Evolutionary conservation across 2,797 vertebrate species (phyloP), one percentile per base, ranked within the genome.

Genomic region (Gambusia yucatana): DNA sequence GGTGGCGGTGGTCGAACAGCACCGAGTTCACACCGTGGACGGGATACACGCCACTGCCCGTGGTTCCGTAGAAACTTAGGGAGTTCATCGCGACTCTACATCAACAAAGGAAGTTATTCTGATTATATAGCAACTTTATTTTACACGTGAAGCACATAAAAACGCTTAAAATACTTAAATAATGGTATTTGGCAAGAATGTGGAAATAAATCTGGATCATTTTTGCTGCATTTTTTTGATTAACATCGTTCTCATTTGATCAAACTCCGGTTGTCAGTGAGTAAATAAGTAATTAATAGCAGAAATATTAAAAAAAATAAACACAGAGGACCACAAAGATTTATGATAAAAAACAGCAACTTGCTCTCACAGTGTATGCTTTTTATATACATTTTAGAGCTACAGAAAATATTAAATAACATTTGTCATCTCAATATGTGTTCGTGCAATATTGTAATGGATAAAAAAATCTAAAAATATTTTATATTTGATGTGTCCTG

Each of bases 1-100:
- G 95, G 73, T 94, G 96, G 92, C 93, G 95, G 9, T 94, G 79
- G 74, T 95, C 94, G 41, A 93, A 91, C 74, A 95, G 84, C 80
- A 95, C 69, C 8, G 95, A 72, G 84, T 80, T 88, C 0, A 91
- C 81, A 0, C 89, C 77, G 65, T 92, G 95, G 22, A 94, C 75
- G 0, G 95, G 91, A 73, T 88, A 92, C 50, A 87, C 72, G 0
- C 41, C 77, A 0, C 77, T 59, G 46, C 82, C 33, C 72, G 92
- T 57, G 30, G 84, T 48, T 30, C 91, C 92, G 78, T 93, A 94
- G 80, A 95, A 95, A 92, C 89, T 90, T 80, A 95, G 4, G 0
- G 93, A 85, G 87, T 92, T 91, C 93, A 94, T 94, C 0, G 0
- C 83, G 65, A 69, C 69, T n/a, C 77, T 80, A 1, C 55, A 25